Evolutionary conservation across 2,113 vertebrate species (phyloP).

Genomic region (Pelvicachromis taeniatus): DNA sequence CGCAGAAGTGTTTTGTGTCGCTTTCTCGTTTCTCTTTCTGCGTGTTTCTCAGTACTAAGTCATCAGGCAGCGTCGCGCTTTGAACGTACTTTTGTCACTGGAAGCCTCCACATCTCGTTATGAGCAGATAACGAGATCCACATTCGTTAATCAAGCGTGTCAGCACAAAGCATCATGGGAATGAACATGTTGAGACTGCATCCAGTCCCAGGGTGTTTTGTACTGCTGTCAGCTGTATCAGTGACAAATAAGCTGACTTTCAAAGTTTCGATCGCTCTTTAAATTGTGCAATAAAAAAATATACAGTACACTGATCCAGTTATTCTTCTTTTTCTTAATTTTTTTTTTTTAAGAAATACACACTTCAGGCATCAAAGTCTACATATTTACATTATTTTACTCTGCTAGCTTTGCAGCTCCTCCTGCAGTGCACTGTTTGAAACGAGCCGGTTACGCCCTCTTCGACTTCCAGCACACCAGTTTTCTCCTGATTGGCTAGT

Average conservation of each 20-base stretch:
- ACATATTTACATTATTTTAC: background rate
- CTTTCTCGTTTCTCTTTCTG: background rate
- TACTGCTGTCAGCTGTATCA: background rate
- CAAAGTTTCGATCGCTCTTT: background rate
- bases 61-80: background rate
- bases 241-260: background rate
- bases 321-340: background rate
- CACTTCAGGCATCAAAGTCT: background rate
- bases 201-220: background rate
- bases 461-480: fast-evolving
- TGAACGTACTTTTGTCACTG: background rate
- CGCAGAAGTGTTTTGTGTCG: background rate
- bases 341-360: background rate
- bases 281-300: background rate
- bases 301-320: background rate
- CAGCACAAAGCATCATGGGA: background rate
- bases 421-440: background rate
- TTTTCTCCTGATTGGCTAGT: fast-evolving
- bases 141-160: background rate
- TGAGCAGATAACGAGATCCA: background rate
- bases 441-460: background rate
- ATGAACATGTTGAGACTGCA: background rate
- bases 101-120: background rate
- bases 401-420: background rate
- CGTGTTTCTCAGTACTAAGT: background rate